These are phyloP conservation scores for Capitella teleta DNA, from an alignment of 1,140 invertebrate genomes.

Conservation along the genomic window DNA sequence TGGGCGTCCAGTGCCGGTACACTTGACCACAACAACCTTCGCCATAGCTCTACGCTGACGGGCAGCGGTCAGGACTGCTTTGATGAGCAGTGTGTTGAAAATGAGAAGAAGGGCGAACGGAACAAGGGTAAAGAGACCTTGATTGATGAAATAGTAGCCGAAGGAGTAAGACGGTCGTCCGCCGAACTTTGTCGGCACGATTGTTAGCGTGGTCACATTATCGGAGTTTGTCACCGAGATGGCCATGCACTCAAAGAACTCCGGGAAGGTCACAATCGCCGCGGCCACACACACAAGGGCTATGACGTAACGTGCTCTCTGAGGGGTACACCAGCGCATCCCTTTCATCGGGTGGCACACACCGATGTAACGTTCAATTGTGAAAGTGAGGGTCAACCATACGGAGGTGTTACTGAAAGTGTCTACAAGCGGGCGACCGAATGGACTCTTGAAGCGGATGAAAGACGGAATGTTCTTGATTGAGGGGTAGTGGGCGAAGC, in stretches of 20 bases:
- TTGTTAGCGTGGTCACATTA: background rate
- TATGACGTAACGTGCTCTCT: constrained; percentile 46
- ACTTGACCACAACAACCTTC: background rate
- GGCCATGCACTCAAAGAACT: constrained; percentile 48
- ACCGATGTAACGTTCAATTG: constrained; percentile 64
- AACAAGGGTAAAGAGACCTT: constrained; percentile 54
- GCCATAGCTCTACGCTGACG: constrained; percentile 5
- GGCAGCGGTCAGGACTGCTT: constrained; percentile 6
- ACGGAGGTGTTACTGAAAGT: constrained; percentile 56
- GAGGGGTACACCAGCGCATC: constrained; percentile 57
- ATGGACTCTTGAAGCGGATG: constrained; percentile 22
- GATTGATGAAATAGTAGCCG: constrained; percentile 48
- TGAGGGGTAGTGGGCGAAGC: constrained; percentile 48
- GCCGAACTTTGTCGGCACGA: constrained; percentile 19
- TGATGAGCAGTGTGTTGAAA: constrained; percentile 50
- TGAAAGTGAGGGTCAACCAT: constrained; percentile 67
- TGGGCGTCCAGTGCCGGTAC: background rate
- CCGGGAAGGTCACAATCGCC: constrained; percentile 52
- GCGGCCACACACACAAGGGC: constrained; percentile 50
- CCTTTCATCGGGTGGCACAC: constrained; percentile 65
- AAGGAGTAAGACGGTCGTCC: constrained; percentile 48
- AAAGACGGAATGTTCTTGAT: background rate
- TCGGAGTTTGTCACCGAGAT: background rate
- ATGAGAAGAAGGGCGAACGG: constrained; percentile 55
- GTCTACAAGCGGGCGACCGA: constrained; percentile 53